phyloP scores from a whole-genome alignment of 1,140 invertebrate species.

The Leptopilina clavipes region DNA sequence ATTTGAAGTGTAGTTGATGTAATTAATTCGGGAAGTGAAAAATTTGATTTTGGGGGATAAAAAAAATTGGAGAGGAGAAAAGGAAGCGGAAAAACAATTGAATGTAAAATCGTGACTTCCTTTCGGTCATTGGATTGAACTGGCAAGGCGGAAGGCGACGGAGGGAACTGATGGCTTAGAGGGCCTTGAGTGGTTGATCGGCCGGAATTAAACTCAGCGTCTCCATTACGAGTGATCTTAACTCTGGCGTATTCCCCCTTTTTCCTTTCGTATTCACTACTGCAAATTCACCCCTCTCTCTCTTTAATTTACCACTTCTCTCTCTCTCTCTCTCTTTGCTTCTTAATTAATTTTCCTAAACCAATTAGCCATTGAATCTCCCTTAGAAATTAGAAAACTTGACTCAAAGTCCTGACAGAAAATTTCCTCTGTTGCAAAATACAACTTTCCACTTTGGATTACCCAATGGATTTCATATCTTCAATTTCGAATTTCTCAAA shows the following conservation, averaged over 20 bases:
- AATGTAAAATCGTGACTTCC: constrained; percentile 26
- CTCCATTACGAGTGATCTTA: constrained; percentile 60
- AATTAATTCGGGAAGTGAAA: too few species aligned
- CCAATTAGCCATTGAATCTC: constrained; percentile 64
- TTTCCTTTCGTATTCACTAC: constrained; percentile 22
- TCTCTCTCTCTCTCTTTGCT: constrained; percentile 43
- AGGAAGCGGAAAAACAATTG: constrained; percentile 9
- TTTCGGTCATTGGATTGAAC: constrained; percentile 30
- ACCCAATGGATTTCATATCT: neutral
- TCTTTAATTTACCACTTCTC: neutral
- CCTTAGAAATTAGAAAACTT: constrained; percentile 63
- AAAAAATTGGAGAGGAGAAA: neutral
- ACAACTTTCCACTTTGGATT: constrained; percentile 10
- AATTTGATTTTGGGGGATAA: neutral
- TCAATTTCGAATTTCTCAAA: neutral
- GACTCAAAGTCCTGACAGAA: constrained; percentile 58
- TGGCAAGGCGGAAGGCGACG: constrained; percentile 26
- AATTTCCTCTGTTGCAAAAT: neutral
- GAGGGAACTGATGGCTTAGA: constrained; percentile 43
- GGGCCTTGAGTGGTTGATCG: constrained; percentile 61
- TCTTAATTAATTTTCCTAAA: constrained; percentile 71
- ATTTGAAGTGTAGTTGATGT: too few species aligned
- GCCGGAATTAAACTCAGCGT: constrained; percentile 62
- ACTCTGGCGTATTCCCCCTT: constrained; percentile 45
- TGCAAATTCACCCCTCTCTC: constrained; percentile 39